Percentiles rank a stretch among this genome's conserved stretches.
Conservation (phyloP, 2,888 invertebrate species). For the Lagria hirta region DNA sequence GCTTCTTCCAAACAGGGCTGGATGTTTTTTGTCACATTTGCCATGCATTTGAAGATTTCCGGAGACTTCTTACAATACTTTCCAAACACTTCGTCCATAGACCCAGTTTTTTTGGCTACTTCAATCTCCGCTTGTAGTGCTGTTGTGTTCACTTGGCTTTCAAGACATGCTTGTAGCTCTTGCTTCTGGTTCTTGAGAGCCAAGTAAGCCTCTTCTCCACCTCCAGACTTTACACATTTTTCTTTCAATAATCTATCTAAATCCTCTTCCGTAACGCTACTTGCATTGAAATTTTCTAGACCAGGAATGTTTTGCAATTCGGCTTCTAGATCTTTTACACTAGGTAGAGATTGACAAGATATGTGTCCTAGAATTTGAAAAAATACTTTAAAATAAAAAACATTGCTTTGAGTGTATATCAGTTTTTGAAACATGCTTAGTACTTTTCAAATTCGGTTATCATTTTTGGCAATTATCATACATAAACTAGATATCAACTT, state of each 20-base stretch:
- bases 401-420: too few relatives aligned
- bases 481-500: too few relatives aligned
- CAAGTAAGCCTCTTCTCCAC: conserved; percentile 56
- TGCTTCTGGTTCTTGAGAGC: conserved; percentile 49
- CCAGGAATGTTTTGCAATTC: conserved; percentile 39
- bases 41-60: conserved; percentile 52
- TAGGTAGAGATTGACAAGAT: too few relatives aligned
- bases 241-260: conserved; percentile 60
- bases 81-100: conserved; percentile 59
- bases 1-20: conserved; percentile 55
- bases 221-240: conserved; percentile 68
- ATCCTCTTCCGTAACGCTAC: conserved; percentile 52
- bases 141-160: conserved; percentile 50
- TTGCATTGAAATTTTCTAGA: conserved; percentile 40
- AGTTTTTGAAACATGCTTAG: too few relatives aligned
- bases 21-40: conserved; percentile 50
- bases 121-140: conserved; percentile 55
- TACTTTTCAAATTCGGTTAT: too few relatives aligned
- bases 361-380: too few relatives aligned
- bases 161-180: conserved; percentile 46
- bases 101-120: conserved; percentile 57
- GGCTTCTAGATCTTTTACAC: too few relatives aligned
- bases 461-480: too few relatives aligned
- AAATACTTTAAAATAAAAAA: too few relatives aligned
- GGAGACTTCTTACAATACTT: conserved; percentile 58